phyloP scores from a whole-genome alignment of 1,140 invertebrate species.

The Drosophila kikkawai region DNA sequence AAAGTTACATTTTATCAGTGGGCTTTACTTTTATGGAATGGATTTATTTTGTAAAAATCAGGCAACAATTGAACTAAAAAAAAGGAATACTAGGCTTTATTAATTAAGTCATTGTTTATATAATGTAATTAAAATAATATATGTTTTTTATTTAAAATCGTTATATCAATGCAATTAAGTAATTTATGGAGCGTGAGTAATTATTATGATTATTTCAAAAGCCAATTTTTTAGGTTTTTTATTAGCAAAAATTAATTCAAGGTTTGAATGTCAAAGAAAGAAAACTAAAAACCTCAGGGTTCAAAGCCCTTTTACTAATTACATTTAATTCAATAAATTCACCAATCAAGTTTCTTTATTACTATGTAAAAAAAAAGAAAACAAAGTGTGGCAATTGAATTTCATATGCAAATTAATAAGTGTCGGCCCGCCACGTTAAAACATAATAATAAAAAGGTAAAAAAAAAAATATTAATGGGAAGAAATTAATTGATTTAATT shows the following conservation, averaged over 20 bases:
- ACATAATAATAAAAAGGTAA: conserved; percentile 23
- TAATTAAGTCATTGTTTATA: background rate
- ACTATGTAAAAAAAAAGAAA: conserved; percentile 1
- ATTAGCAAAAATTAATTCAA: background rate
- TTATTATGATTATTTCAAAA: conserved; percentile 3
- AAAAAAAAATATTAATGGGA: conserved; percentile 11
- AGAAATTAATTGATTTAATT: conserved; percentile 70
- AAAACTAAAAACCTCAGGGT: background rate
- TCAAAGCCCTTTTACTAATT: background rate
- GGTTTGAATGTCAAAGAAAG: background rate
- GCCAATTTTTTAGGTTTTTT: conserved; percentile 2
- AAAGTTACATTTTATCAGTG: conserved; percentile 7
- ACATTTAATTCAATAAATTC: conserved; percentile 4
- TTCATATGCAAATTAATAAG: conserved; percentile 43
- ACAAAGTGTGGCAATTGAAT: conserved; percentile 22
- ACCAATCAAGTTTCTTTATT: conserved; percentile 6
- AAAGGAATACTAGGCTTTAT: background rate
- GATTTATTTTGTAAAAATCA: background rate
- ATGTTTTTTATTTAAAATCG: background rate
- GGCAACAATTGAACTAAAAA: background rate
- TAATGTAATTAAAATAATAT: background rate
- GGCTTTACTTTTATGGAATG: background rate
- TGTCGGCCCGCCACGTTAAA: conserved; percentile 17
- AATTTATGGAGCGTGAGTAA: conserved; percentile 18
- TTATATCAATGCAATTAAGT: conserved; percentile 24